phyloP scores from a whole-genome alignment of 2,888 invertebrate genomes.

The Platycheirus rosarum region DNA sequence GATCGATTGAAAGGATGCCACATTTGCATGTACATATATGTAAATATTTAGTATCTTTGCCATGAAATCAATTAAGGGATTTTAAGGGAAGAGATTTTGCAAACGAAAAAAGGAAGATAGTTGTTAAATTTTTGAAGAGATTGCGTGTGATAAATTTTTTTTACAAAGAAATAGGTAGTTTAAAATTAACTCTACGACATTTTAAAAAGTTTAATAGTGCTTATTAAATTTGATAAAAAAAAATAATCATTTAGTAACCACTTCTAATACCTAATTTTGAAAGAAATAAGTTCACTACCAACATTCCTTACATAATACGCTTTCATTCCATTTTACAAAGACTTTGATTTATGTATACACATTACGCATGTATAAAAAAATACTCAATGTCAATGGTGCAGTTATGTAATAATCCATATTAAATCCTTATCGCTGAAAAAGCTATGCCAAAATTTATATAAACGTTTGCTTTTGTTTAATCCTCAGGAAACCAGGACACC shows the following conservation, averaged over 20 bases:
- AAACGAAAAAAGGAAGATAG: conserved; percentile 8
- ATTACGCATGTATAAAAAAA: too few relatives aligned
- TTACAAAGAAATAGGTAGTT: background rate
- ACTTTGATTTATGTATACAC: background rate
- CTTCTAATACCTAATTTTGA: too few relatives aligned
- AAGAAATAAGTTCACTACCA: background rate
- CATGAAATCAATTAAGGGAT: conserved; percentile 26
- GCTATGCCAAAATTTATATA: conserved; percentile 19
- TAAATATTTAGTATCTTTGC: conserved; percentile 35
- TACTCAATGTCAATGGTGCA: background rate
- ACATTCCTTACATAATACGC: background rate
- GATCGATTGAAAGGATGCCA: conserved; percentile 26
- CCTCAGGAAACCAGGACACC: conserved; percentile 51
- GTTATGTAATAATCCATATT: conserved; percentile 7
- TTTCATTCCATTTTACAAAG: background rate
- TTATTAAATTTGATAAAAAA: too few relatives aligned
- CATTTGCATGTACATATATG: conserved; percentile 30
- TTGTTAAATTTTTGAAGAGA: conserved; percentile 19
- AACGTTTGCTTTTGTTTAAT: conserved; percentile 19
- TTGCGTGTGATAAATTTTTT: conserved; percentile 13
- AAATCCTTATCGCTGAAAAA: conserved; percentile 12
- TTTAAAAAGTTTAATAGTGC: too few relatives aligned
- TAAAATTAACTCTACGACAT: background rate
- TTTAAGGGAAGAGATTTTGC: conserved; percentile 18
- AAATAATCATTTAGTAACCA: too few relatives aligned